Percentiles rank a stretch among this genome's conserved stretches.
Evolutionary conservation across 2,888 invertebrate species (phyloP).

Genomic region (Cordilura impudica): DNA sequence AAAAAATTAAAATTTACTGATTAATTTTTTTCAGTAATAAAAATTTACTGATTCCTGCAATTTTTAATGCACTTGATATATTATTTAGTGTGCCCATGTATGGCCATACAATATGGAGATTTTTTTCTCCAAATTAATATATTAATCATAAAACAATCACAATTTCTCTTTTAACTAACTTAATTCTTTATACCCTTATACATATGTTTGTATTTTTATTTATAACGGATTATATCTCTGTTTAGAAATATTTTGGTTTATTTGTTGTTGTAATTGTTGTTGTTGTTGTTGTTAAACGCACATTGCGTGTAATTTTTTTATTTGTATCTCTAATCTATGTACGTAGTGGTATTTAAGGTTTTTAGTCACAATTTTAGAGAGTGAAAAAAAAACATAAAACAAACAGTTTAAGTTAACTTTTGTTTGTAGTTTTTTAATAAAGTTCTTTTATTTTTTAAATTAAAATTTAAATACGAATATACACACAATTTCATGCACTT

Average conservation of each 20-base stretch:
- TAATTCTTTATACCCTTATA: constrained; percentile 6
- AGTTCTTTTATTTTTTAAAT: constrained; percentile 21
- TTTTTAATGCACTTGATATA: too few relatives aligned
- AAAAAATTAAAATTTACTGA: too few relatives aligned
- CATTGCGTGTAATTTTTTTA: constrained; percentile 76
- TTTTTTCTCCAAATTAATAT: too few relatives aligned
- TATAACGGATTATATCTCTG: constrained; percentile 26
- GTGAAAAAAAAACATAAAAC: constrained; percentile 28
- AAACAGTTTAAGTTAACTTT: constrained; percentile 19
- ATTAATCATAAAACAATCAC: neutral
- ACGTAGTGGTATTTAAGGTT: constrained; percentile 71
- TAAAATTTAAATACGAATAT: constrained; percentile 9
- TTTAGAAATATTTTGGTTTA: neutral
- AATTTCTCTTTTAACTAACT: constrained; percentile 30
- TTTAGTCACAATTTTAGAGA: constrained; percentile 69
- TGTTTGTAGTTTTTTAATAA: constrained; percentile 64
- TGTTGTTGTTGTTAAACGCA: constrained; percentile 67
- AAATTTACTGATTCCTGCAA: too few relatives aligned
- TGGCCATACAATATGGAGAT: too few relatives aligned
- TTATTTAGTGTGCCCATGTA: too few relatives aligned
- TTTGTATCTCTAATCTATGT: constrained; percentile 69
- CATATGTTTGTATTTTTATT: constrained; percentile 19
- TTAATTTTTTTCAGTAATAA: too few relatives aligned
- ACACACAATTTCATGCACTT: constrained; percentile 22
- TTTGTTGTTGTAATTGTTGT: constrained; percentile 22